Evolutionary conservation across 2,797 vertebrate genomes (phyloP), one percentile per base, ranked within the genome.

Genomic region (Sphenopsis melanotis): DNA sequence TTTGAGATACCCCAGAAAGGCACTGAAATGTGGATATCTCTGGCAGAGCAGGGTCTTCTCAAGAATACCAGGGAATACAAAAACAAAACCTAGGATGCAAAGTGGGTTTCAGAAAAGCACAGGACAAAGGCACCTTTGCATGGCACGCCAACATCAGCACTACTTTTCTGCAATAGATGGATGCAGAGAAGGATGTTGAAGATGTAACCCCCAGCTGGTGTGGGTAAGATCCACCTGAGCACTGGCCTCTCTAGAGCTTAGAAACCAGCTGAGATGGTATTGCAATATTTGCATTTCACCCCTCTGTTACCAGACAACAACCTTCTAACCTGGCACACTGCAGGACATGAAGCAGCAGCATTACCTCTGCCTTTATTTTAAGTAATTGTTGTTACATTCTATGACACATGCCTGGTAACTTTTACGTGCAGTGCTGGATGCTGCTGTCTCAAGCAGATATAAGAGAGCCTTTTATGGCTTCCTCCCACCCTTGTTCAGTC

Each of bases 91-190:
- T 21, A 39, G 41, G n/a, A 34, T 82, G 27, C 9, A 81, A 77
- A 87, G 55, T 15, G 15, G 11, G 5, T n/a, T 91, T 81, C n/a
- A 89, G 63, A 70, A 77, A 47, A 57, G 46, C 66, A 63, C 46
- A 75, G 41, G 24, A 23, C 49, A 87, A 64, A 75, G 12, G 12
- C 34, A 63, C 3, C 8, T 59, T 61, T 55, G 60, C n/a, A 32
- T 0, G 0, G 15, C 18, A 10, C 0, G 0, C 11, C 39, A 81
- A 65, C 41, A 50, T 5, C 2, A 6, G 57, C 0, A 1, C 29
- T 30, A 27, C 19, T 63, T 18, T 5, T 71, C 61, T 57, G 14
- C 29, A 74, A 39, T 46, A 36, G 10, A 20, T 6, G 32, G 39
- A 22, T 69, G 47, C 71, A 85, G 59, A 46, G 83, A 61, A 69